Evolutionary conservation across 2,113 vertebrate genomes (phyloP).

Genomic region (Eurypyga helias): DNA sequence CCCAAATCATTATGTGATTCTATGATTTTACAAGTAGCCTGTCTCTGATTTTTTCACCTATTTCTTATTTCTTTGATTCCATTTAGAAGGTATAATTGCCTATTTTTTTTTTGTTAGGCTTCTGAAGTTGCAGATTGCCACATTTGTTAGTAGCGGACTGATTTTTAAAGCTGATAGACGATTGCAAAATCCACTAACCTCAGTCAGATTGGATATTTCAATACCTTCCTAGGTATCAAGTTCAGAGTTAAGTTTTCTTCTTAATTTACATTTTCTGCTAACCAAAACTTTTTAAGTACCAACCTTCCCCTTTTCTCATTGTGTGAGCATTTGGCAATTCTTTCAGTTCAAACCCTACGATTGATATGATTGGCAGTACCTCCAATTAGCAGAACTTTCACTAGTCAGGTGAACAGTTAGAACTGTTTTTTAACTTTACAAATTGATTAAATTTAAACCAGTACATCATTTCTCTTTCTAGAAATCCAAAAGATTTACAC

Average conservation of each 20-base stretch:
- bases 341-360: background rate
- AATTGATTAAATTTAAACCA: slow-evolving; percentile 71
- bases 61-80: background rate
- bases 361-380: slow-evolving; percentile 48
- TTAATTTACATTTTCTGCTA: slow-evolving; percentile 6
- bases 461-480: slow-evolving; percentile 70
- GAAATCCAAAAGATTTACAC: slow-evolving; percentile 78
- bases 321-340: slow-evolving; percentile 8
- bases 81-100: background rate
- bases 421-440: slow-evolving; percentile 46
- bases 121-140: background rate
- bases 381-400: slow-evolving; percentile 67
- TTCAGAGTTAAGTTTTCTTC: background rate
- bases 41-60: background rate
- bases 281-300: background rate
- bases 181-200: background rate
- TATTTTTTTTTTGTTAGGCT: background rate
- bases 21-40: background rate
- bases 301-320: slow-evolving; percentile 19
- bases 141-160: background rate
- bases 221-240: background rate
- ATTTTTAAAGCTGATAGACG: background rate
- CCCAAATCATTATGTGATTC: no score
- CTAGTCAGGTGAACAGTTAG: slow-evolving; percentile 34
- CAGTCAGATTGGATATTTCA: background rate